Conservation (phyloP, 1,140 invertebrate genomes). For the Portunus trituberculatus region DNA sequence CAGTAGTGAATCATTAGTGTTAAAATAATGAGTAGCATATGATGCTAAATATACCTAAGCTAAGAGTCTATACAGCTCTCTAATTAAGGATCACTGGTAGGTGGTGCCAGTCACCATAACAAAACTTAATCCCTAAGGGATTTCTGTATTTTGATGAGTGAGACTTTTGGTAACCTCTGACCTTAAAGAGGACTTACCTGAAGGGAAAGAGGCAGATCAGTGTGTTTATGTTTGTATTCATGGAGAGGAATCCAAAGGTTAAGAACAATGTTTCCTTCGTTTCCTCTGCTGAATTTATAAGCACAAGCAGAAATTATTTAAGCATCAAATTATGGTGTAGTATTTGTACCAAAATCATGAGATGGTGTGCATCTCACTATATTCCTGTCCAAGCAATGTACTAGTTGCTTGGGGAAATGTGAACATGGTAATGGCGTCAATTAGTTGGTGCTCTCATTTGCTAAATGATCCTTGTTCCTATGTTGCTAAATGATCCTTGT, state of each 20-base stretch:
- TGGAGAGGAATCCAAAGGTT: neutral
- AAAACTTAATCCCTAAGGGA: constrained; percentile 23
- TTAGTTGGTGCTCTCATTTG: no score
- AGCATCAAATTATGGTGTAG: no score
- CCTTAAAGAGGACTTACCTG: neutral
- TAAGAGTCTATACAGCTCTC: neutral
- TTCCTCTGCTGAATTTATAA: neutral
- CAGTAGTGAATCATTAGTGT: neutral
- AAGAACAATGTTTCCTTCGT: neutral
- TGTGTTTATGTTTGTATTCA: neutral
- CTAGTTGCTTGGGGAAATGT: no score
- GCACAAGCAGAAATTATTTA: no score
- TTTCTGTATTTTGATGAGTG: neutral
- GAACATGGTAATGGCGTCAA: no score
- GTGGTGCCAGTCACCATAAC: neutral
- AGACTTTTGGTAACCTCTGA: neutral
- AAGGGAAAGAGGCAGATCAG: neutral
- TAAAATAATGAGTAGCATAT: neutral
- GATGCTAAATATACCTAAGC: neutral
- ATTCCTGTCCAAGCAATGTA: no score
- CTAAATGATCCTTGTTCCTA: no score
- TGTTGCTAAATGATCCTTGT: no score
- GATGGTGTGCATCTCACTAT: no score
- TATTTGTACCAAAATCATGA: no score
- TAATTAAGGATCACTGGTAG: constrained; percentile 22